Evolutionary conservation across 1,140 invertebrate species (phyloP).

Genomic region (Yoshiicerus persimilis): DNA sequence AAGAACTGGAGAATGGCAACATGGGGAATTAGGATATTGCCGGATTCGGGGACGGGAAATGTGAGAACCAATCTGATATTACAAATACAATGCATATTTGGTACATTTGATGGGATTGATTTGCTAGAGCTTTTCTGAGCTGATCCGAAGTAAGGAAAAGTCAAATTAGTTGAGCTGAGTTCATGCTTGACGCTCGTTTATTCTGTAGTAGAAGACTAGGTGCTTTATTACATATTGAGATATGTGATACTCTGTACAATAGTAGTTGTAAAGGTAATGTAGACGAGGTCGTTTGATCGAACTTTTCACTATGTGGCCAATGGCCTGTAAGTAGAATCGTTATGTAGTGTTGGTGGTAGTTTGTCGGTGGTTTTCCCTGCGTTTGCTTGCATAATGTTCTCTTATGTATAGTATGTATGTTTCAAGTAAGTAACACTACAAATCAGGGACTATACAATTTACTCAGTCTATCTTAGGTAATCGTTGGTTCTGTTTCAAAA

Average conservation of each 20-base stretch:
- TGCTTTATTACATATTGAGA: not conserved
- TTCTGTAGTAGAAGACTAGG: not conserved
- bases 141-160: not conserved
- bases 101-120: not conserved
- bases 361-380: not conserved
- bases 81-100: slow-evolving; percentile 1
- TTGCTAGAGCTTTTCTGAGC: not conserved
- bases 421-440: not conserved
- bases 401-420: not conserved
- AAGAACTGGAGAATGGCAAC: not conserved
- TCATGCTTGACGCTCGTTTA: slow-evolving; percentile 13
- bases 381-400: not conserved
- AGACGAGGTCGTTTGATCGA: slow-evolving; percentile 26
- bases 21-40: not conserved
- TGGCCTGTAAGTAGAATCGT: not conserved
- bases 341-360: not conserved
- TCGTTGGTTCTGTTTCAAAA: not conserved
- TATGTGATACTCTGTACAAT: not conserved
- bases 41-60: not conserved
- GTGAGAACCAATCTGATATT: slow-evolving; percentile 5
- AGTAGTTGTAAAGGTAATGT: not conserved
- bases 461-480: not conserved
- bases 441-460: not conserved
- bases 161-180: not conserved
- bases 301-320: slow-evolving; percentile 15